These are phyloP conservation scores for Heliothis peltigera DNA, from an alignment of 2,888 invertebrate species.

Conservation along the genomic window DNA sequence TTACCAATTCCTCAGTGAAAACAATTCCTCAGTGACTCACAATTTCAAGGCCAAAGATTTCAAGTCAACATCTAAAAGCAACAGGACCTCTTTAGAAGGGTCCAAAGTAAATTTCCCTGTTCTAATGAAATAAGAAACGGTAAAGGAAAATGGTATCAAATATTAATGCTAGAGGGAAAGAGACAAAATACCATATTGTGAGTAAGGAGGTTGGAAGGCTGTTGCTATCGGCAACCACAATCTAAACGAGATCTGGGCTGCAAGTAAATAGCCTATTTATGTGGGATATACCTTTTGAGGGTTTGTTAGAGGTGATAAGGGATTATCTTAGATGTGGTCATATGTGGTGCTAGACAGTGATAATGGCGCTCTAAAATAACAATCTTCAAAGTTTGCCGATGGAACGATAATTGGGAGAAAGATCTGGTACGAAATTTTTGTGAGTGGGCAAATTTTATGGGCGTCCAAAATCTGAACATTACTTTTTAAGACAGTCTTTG, in stretches of 20 bases:
- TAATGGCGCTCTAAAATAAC: slow-evolving; percentile 2
- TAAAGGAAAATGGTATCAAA: slow-evolving; percentile 13
- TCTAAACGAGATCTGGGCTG: slow-evolving; percentile 52
- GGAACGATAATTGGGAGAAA: background rate
- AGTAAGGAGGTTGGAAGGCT: background rate
- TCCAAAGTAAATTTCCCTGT: slow-evolving; percentile 36
- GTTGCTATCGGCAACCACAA: slow-evolving; percentile 37
- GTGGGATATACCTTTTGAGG: slow-evolving; percentile 20
- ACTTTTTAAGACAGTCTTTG: too few relatives aligned
- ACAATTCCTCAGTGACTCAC: slow-evolving; percentile 3
- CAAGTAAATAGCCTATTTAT: slow-evolving; percentile 48
- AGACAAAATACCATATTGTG: slow-evolving; percentile 20
- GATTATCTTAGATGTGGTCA: slow-evolving; percentile 32
- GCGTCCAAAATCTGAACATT: too few relatives aligned
- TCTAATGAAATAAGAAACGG: slow-evolving; percentile 37
- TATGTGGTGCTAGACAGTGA: slow-evolving; percentile 9
- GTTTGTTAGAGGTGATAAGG: slow-evolving; percentile 21
- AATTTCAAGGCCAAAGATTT: slow-evolving; percentile 25
- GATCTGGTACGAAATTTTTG: background rate
- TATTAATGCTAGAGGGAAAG: slow-evolving; percentile 24
- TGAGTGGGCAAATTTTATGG: background rate
- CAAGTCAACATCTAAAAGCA: slow-evolving; percentile 28
- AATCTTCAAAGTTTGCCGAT: background rate
- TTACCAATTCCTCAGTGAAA: too few relatives aligned
- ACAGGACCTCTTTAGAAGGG: slow-evolving; percentile 23